Conservation (phyloP, 2,797 vertebrate genomes). For the Moxostoma hubbsi region DNA sequence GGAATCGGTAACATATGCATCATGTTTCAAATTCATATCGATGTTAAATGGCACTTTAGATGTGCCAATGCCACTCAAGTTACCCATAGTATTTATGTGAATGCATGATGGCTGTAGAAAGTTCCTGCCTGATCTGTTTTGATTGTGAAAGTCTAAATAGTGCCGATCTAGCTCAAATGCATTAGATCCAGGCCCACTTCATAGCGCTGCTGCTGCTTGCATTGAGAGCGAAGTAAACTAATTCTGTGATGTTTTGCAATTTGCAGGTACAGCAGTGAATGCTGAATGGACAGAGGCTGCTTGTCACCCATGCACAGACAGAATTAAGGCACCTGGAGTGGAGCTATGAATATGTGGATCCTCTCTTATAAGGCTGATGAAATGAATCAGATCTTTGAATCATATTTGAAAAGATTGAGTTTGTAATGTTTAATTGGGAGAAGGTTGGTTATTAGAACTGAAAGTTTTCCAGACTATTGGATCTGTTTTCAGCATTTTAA, state of each 20-base stretch:
- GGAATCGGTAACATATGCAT: not conserved
- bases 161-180: too few relatives aligned
- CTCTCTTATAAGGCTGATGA: not conserved
- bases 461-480: not conserved
- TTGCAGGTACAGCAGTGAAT: conserved; percentile 2
- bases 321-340: not conserved
- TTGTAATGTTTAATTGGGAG: not conserved
- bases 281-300: not conserved
- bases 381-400: not conserved
- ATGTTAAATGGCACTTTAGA: not conserved
- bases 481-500: not conserved
- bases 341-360: not conserved
- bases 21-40: conserved; percentile 14
- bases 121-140: too few relatives aligned
- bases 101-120: not conserved
- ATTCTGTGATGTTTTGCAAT: conserved; percentile 13
- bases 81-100: not conserved
- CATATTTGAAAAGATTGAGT: not conserved
- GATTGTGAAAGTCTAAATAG: too few relatives aligned
- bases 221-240: not conserved
- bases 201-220: too few relatives aligned
- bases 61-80: not conserved
- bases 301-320: not conserved
- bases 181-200: not conserved
- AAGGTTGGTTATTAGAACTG: not conserved